Base-by-base conservation (phyloP, 2,113 vertebrate species). In the Oryzias woworae region DNA sequence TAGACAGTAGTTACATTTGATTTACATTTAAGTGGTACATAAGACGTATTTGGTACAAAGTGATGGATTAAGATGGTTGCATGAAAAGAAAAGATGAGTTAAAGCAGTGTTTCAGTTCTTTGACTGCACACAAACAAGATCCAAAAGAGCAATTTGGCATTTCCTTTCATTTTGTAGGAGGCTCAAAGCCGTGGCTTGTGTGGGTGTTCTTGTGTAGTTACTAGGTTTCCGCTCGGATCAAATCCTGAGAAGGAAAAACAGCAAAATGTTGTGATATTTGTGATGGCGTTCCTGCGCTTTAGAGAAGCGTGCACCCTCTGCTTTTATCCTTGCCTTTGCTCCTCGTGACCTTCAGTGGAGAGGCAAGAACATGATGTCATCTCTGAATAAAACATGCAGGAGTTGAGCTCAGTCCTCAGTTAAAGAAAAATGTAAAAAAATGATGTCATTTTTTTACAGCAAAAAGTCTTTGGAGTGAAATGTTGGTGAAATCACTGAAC, bases 41-140 rank as follows among this genome's bases (percentile, higher is more conserved):
- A 28, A 28, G 26, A 28, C 36, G 1, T 7, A 36, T 8, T 36
- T 36, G 36, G 1, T 36, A 36, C 36, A 12, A 36, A 63, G 63
- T 18, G 65, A 62, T 48, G 55, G 58, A 72, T 56, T 77, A 75
- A 77, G 66, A 81, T 46, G 73, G 71, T 74, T 62, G 2, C 22
- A 28, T 28, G 7, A 54, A 85, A 84, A 88, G 82, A 91, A 88
- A 77, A 88, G 90, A 78, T 87, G 89, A 87, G 87, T 83, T 84
- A 66, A 87, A 83, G 73, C 77, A 83, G 80, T 87, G 85, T 85
- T 78, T 80, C 84, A 87, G 83, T 69, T 77, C 82, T 77, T 71
- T 82, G 77, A 69, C 62, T 79, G 80, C 83, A 82, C 79, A 58
- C 71, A 36, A 13, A 76, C 87, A 67, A 83, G 53, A 79, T 89